A percentile compares a stretch with the other conserved stretches of the same genome.
These are phyloP conservation scores for Tamias sibiricus DNA, from an alignment of 2,113 vertebrate species.

Conservation along the genomic window DNA sequence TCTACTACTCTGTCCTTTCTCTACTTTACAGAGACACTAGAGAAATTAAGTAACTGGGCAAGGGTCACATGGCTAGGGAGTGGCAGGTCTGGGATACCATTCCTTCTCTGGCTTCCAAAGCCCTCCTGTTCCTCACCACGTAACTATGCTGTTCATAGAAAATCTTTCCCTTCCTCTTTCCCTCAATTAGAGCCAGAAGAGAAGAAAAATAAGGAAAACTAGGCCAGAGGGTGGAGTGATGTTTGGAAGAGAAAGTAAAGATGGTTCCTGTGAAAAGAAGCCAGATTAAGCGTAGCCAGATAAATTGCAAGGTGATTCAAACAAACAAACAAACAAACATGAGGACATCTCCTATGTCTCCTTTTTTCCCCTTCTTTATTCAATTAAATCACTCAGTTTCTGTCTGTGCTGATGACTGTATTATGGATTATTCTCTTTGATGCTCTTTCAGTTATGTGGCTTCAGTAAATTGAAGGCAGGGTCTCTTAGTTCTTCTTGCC, in stretches of 20 bases:
- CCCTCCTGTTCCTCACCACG: not conserved
- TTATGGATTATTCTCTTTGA: not conserved
- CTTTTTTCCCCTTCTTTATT: not conserved
- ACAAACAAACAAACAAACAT: not conserved
- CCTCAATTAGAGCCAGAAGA: not conserved
- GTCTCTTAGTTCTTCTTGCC: not conserved
- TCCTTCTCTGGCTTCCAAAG: not conserved
- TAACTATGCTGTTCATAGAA: not conserved
- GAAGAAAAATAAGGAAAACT: not conserved
- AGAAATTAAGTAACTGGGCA: not conserved
- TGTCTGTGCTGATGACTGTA: not conserved
- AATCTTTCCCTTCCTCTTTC: not conserved
- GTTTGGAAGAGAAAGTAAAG: not conserved
- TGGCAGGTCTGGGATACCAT: not conserved
- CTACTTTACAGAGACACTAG: not conserved
- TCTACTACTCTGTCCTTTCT: not conserved
- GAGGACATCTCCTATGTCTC: not conserved
- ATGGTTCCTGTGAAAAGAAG: not conserved
- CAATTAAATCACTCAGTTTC: not conserved
- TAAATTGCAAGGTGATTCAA: not conserved
- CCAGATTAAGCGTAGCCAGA: not conserved
- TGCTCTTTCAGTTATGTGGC: not conserved
- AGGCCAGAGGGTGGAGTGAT: conserved; percentile 4
- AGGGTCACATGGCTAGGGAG: not conserved
- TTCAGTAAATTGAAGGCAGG: not conserved